These are phyloP conservation scores for Hedychridium roseum DNA, from an alignment of 2,888 invertebrate genomes.

Conservation along the genomic window DNA sequence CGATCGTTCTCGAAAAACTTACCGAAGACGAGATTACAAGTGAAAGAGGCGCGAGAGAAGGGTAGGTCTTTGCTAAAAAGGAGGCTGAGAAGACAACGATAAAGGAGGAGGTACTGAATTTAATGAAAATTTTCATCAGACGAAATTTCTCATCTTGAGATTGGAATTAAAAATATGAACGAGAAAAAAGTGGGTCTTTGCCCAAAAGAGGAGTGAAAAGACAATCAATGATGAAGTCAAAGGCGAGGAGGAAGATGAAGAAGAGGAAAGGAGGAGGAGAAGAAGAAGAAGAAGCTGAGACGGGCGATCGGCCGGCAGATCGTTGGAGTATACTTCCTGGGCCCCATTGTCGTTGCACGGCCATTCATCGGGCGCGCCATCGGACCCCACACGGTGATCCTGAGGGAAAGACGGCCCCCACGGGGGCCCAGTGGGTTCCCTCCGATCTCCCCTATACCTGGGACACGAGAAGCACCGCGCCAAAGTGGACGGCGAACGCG, in stretches of 20 bases:
- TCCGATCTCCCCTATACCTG: too few relatives aligned
- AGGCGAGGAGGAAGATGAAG: constrained; percentile 25
- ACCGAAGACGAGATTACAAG: too few relatives aligned
- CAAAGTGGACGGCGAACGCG: constrained; percentile 43
- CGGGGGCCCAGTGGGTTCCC: too few relatives aligned
- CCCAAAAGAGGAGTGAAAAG: constrained; percentile 18
- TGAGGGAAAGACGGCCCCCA: constrained; percentile 36
- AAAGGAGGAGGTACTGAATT: constrained; percentile 1
- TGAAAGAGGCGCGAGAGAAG: too few relatives aligned
- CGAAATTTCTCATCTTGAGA: too few relatives aligned
- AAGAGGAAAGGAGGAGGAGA: constrained; percentile 17
- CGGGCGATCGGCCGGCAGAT: constrained; percentile 48
- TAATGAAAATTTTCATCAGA: too few relatives aligned
- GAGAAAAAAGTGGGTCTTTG: too few relatives aligned
- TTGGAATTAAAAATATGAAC: not conserved
- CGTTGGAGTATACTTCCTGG: constrained; percentile 59
- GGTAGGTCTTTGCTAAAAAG: too few relatives aligned
- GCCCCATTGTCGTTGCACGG: constrained; percentile 42
- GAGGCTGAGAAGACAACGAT: not conserved
- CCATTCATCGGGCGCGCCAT: constrained; percentile 36
- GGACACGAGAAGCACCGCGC: constrained; percentile 38
- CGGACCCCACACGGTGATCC: constrained; percentile 59
- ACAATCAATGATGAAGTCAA: not conserved
- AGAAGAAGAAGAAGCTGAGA: constrained; percentile 25
- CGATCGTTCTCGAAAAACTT: too few relatives aligned